A percentile compares a stretch with the other conserved stretches of the same genome.
Conservation (phyloP, 1,140 invertebrate genomes). For the Penaeus vannamei region DNA sequence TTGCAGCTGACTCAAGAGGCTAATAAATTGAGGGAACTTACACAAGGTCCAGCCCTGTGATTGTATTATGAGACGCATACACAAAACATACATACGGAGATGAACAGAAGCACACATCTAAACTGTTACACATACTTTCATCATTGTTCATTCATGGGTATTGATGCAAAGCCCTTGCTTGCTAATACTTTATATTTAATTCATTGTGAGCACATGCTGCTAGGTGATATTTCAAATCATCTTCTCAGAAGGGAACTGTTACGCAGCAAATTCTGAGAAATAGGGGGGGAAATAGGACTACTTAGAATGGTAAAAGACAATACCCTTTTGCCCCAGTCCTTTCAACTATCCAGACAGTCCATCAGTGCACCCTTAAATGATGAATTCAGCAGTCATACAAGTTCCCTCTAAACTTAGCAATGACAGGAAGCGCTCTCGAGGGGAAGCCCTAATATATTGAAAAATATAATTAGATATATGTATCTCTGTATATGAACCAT, state of each 20-base stretch:
- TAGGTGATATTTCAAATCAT: too few relatives aligned
- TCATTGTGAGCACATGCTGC: too few relatives aligned
- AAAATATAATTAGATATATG: conserved; percentile 46
- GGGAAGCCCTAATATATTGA: conserved; percentile 32
- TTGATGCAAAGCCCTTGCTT: too few relatives aligned
- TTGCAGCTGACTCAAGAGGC: conserved; percentile 27
- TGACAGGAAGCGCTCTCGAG: conserved; percentile 24
- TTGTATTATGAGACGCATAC: neutral
- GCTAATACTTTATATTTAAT: too few relatives aligned
- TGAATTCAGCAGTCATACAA: neutral
- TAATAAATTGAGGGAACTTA: conserved; percentile 30
- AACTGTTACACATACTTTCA: neutral
- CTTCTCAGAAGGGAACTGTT: too few relatives aligned
- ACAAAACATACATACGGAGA: neutral
- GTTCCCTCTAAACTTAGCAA: conserved; percentile 30
- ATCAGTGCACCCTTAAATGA: too few relatives aligned
- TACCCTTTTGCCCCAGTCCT: too few relatives aligned
- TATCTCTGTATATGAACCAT: conserved; percentile 41
- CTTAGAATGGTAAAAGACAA: too few relatives aligned
- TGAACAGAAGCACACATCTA: too few relatives aligned
- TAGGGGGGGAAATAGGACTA: too few relatives aligned
- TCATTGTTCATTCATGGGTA: neutral
- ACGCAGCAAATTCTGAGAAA: too few relatives aligned
- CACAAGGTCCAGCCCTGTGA: conserved; percentile 38
- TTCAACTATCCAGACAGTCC: too few relatives aligned